These are phyloP conservation scores for Oscheius myriophilus DNA, from an alignment of 2,888 invertebrate genomes.

Conservation along the genomic window DNA sequence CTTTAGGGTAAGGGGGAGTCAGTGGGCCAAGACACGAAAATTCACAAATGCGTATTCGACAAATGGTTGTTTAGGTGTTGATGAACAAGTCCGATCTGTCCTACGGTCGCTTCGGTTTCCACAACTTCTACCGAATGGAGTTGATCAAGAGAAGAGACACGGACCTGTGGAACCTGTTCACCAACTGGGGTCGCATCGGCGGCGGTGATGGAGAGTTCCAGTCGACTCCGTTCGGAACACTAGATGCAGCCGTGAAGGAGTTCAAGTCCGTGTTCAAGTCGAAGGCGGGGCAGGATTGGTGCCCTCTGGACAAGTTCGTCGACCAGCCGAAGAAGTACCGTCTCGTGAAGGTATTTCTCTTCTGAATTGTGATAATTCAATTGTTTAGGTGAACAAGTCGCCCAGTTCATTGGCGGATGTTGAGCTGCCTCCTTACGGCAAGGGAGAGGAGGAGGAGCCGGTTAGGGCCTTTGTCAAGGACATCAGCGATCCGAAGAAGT, in stretches of 20 bases:
- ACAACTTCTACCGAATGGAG: slow-evolving; percentile 76
- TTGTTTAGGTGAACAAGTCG: slow-evolving; percentile 9
- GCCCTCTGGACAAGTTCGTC: slow-evolving; percentile 46
- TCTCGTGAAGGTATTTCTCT: slow-evolving; percentile 69
- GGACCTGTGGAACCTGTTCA: slow-evolving; percentile 74
- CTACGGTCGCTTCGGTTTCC: slow-evolving; percentile 73
- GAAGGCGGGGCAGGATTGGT: slow-evolving; percentile 73
- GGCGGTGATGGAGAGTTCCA: slow-evolving; percentile 60
- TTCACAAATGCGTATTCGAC: too few species aligned
- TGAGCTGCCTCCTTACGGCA: slow-evolving; percentile 28
- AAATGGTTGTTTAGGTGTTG: slow-evolving; percentile 62
- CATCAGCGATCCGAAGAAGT: slow-evolving; percentile 69
- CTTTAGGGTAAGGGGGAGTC: slow-evolving; percentile 38
- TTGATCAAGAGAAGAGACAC: slow-evolving; percentile 72
- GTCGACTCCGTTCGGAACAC: slow-evolving; percentile 45
- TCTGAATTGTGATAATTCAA: not conserved
- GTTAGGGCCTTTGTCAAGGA: slow-evolving; percentile 67
- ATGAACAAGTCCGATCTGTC: slow-evolving; percentile 74
- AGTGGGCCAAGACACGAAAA: not conserved
- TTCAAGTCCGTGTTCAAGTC: slow-evolving; percentile 74
- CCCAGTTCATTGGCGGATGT: slow-evolving; percentile 36
- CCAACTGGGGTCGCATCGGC: slow-evolving; percentile 75
- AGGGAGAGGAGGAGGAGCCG: slow-evolving; percentile 41
- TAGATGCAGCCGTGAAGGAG: slow-evolving; percentile 73
- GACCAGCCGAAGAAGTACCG: slow-evolving; percentile 73